Conservation (phyloP, 1,140 invertebrate genomes). For the Drosophila tsacasi region DNA sequence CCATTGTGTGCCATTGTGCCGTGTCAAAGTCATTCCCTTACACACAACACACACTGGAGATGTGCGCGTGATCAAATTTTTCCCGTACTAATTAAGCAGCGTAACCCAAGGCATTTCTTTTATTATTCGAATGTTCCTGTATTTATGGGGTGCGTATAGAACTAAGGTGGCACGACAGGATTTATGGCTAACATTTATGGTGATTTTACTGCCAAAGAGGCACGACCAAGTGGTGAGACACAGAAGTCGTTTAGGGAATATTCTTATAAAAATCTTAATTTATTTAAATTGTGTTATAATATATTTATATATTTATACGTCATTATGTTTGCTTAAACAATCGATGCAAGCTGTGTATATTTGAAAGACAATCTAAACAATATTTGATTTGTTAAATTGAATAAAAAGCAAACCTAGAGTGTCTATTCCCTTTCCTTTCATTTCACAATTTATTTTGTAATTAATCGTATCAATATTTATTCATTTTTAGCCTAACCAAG, state of each 20-base stretch:
- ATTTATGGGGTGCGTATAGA: not conserved
- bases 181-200: not conserved
- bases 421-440: too few relatives aligned
- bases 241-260: too few relatives aligned
- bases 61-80: slow-evolving; percentile 1
- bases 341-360: too few relatives aligned
- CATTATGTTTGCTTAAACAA: too few relatives aligned
- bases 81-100: not conserved
- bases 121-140: not conserved
- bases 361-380: too few relatives aligned
- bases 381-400: too few relatives aligned
- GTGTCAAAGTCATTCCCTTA: slow-evolving; percentile 33
- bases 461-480: not conserved
- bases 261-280: too few relatives aligned
- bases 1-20: slow-evolving; percentile 28
- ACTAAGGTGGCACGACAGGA: not conserved
- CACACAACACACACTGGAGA: slow-evolving; percentile 4
- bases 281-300: too few relatives aligned
- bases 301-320: too few relatives aligned
- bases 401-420: too few relatives aligned
- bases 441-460: not conserved
- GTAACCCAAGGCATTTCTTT: not conserved
- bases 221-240: too few relatives aligned
- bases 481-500: not conserved
- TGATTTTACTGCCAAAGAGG: not conserved